Percentiles rank a stretch among this genome's conserved stretches.
Evolutionary conservation across 1,140 invertebrate genomes (phyloP).

Genomic region (Lepidostoma basale): DNA sequence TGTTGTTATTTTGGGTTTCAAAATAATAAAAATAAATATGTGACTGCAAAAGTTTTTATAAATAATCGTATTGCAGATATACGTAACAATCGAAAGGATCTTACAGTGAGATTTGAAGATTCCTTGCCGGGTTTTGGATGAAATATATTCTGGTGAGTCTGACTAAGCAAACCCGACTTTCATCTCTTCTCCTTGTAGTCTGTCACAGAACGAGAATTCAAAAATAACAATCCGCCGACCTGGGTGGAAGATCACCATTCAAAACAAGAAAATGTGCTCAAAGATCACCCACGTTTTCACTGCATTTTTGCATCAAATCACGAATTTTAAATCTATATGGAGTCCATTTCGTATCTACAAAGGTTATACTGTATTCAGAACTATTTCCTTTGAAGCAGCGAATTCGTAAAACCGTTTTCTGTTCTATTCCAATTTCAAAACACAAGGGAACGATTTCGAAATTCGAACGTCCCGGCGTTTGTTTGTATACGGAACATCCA

Average conservation of each 20-base stretch:
- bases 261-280: conserved; percentile 11
- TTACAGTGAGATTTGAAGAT: too few species aligned
- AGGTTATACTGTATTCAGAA: not conserved
- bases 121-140: too few species aligned
- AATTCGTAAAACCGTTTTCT: not conserved
- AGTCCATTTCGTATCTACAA: not conserved
- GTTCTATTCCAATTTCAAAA: conserved; percentile 4
- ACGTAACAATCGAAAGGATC: too few species aligned
- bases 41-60: too few species aligned
- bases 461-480: conserved; percentile 2
- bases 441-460: not conserved
- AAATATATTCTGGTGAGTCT: too few species aligned
- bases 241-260: not conserved
- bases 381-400: not conserved
- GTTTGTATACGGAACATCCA: conserved; percentile 1
- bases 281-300: conserved; percentile 23
- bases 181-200: not conserved
- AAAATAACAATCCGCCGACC: not conserved
- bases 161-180: not conserved
- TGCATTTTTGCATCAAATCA: conserved; percentile 16
- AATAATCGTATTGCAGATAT: too few species aligned
- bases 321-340: not conserved
- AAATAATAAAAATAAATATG: too few species aligned
- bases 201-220: not conserved
- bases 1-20: too few species aligned